phyloP scores from a whole-genome alignment of 2,797 vertebrate genomes.

The Apogon hyalosoma region DNA sequence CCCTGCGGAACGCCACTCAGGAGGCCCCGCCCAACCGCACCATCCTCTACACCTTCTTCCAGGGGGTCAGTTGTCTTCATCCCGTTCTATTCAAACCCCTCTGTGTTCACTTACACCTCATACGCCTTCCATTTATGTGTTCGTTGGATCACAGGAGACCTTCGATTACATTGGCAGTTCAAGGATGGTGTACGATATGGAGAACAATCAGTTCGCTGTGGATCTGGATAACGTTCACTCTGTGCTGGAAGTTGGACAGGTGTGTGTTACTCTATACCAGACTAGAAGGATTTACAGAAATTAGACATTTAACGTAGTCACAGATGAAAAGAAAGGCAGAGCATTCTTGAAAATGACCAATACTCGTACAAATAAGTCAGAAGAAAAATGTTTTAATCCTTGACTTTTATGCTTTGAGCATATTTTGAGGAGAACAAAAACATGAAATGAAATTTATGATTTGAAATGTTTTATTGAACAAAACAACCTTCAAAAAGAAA shows the following conservation, averaged over 20 bases:
- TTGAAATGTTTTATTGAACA: no score
- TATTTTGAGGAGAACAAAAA: no score
- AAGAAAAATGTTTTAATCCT: no score
- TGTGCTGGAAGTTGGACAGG: slow-evolving; percentile 93
- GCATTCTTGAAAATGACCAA: no score
- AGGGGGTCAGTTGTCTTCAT: slow-evolving; percentile 87
- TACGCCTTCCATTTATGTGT: background rate
- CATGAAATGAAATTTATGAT: no score
- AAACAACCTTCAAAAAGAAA: no score
- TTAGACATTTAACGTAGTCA: no score
- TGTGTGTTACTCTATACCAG: slow-evolving; percentile 48
- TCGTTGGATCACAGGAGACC: slow-evolving; percentile 84
- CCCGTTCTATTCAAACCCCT: background rate
- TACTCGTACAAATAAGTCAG: no score
- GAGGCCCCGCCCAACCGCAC: slow-evolving; percentile 72
- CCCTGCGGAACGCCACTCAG: slow-evolving; percentile 80
- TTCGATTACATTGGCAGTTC: slow-evolving; percentile 99
- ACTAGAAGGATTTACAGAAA: no score
- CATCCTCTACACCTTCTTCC: slow-evolving; percentile 94
- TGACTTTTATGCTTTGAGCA: no score
- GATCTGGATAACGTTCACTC: slow-evolving; percentile 90
- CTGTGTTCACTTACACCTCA: no score
- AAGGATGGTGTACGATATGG: slow-evolving; percentile 95
- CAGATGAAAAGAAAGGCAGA: no score
- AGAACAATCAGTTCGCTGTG: slow-evolving; percentile 87